phyloP scores from a whole-genome alignment of 1,140 invertebrate species.

The Magallana ariakensis region DNA sequence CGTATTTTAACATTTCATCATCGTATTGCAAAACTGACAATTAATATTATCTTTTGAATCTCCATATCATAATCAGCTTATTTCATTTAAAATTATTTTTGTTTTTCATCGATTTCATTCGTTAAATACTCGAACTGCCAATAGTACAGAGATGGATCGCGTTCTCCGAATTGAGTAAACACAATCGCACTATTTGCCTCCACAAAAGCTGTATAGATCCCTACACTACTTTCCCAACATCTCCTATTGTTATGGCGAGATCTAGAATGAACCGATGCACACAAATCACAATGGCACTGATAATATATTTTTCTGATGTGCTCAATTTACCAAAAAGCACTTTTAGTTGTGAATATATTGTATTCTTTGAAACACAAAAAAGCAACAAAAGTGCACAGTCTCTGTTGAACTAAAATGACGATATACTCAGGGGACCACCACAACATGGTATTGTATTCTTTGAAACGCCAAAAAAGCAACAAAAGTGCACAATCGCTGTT shows the following conservation, averaged over 20 bases:
- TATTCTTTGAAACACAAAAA: background rate
- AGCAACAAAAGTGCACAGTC: background rate
- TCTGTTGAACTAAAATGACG: background rate
- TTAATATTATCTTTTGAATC: background rate
- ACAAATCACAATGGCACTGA: background rate
- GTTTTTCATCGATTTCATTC: background rate
- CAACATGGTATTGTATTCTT: background rate
- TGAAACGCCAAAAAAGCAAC: background rate
- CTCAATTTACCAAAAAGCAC: background rate
- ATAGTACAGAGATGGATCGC: background rate
- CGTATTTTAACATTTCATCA: too few species aligned
- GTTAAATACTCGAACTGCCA: background rate
- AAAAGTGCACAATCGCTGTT: background rate
- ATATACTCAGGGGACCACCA: too few species aligned
- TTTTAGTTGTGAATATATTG: too few species aligned
- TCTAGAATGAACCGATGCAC: background rate
- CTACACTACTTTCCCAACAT: background rate
- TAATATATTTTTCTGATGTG: background rate
- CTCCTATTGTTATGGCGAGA: background rate
- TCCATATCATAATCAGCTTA: background rate
- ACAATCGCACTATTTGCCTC: background rate
- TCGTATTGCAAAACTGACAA: background rate
- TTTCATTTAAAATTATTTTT: background rate
- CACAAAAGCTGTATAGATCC: background rate
- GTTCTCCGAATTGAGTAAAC: conserved; percentile 15